Conservation (phyloP, 1,140 invertebrate genomes). For the Propsilocerus akamusi region DNA sequence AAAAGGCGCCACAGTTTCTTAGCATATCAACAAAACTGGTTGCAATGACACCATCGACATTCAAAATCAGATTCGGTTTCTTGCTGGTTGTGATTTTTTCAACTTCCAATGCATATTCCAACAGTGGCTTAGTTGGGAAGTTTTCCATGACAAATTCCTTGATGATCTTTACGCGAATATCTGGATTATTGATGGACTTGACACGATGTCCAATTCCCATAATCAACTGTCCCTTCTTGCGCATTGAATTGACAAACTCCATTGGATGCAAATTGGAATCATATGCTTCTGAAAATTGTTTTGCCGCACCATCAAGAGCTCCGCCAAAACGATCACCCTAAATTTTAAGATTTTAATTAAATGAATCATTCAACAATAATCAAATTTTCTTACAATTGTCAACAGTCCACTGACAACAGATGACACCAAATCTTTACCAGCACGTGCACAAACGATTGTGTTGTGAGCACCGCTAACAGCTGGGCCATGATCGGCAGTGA, state of each 20-base stretch:
- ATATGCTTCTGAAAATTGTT: constrained; percentile 90
- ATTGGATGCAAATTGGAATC: constrained; percentile 87
- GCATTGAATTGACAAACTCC: constrained; percentile 96
- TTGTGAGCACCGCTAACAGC: constrained; percentile 98
- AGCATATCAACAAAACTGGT: constrained; percentile 95
- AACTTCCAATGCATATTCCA: constrained; percentile 91
- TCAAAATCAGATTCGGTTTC: constrained; percentile 97
- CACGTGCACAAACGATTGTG: constrained; percentile 96
- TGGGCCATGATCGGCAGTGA: constrained; percentile 98
- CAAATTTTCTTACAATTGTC: constrained; percentile 69
- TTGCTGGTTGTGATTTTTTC: constrained; percentile 98
- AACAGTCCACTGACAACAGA: constrained; percentile 91
- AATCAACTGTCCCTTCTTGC: constrained; percentile 92
- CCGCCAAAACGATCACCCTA: constrained; percentile 97
- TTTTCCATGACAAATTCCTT: constrained; percentile 90
- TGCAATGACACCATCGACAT: constrained; percentile 97
- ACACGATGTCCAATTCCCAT: constrained; percentile 98
- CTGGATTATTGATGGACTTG: constrained; percentile 98
- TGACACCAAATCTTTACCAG: constrained; percentile 97
- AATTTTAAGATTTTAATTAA: constrained; percentile 6
- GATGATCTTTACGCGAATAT: constrained; percentile 90
- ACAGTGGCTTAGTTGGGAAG: constrained; percentile 81
- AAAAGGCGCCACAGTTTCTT: constrained; percentile 81
- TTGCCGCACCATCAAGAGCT: constrained; percentile 88
- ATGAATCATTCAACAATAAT: constrained; percentile 1